phyloP scores from a whole-genome alignment of 2,888 invertebrate species.

The Thyatira batis region DNA sequence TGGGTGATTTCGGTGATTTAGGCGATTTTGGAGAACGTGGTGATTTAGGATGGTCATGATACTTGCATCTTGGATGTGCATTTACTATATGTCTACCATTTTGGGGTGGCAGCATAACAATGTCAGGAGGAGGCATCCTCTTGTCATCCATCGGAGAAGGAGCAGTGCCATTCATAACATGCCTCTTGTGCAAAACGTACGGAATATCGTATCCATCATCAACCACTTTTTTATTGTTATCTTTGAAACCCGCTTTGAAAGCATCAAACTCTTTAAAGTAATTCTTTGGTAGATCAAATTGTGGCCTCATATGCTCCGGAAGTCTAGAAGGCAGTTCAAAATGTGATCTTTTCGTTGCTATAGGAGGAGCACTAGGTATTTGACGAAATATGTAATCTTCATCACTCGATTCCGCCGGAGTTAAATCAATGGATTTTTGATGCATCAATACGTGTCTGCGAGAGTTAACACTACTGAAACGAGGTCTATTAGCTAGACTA shows the following conservation, averaged over 20 bases:
- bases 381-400: slow-evolving; percentile 90
- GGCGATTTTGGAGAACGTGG: slow-evolving; percentile 75
- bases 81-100: slow-evolving; percentile 72
- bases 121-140: slow-evolving; percentile 71
- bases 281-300: slow-evolving; percentile 87
- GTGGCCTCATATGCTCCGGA: slow-evolving; percentile 84
- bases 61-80: slow-evolving; percentile 75
- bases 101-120: slow-evolving; percentile 72
- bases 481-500: slow-evolving; percentile 87
- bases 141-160: slow-evolving; percentile 79
- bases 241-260: slow-evolving; percentile 80
- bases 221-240: slow-evolving; percentile 62
- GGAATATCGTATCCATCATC: slow-evolving; percentile 88
- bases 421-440: slow-evolving; percentile 92
- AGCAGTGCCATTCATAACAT: slow-evolving; percentile 92
- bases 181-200: slow-evolving; percentile 91
- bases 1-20: slow-evolving; percentile 84
- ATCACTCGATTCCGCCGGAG: slow-evolving; percentile 92
- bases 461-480: slow-evolving; percentile 87
- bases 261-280: slow-evolving; percentile 87
- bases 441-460: slow-evolving; percentile 91
- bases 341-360: slow-evolving; percentile 88
- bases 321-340: slow-evolving; percentile 84
- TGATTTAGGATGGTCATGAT: slow-evolving; percentile 78
- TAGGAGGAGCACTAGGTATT: slow-evolving; percentile 87